Percentiles rank a stretch among this genome's conserved stretches.
phyloP scores from a whole-genome alignment of 2,888 invertebrate genomes.

The Lepidocyrtinus sp. region DNA sequence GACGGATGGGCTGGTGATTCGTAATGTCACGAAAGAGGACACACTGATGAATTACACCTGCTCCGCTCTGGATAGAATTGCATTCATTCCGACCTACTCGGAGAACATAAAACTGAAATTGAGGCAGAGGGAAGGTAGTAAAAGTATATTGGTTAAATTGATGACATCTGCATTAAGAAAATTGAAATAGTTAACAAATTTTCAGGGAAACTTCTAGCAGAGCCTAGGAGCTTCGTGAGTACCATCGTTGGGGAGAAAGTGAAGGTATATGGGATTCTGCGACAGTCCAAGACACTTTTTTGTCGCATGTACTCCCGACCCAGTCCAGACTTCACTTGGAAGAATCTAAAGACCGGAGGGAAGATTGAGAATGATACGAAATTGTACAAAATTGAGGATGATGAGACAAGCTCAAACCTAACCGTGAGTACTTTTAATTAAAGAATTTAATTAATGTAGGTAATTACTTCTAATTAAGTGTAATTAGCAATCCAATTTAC shows the following conservation, averaged over 20 bases:
- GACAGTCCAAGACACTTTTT: slow-evolving; percentile 28
- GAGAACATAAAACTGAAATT: slow-evolving; percentile 14
- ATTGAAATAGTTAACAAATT: too few relatives aligned
- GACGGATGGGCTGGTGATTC: slow-evolving; percentile 43
- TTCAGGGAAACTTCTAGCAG: too few relatives aligned
- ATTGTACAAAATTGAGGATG: slow-evolving; percentile 27
- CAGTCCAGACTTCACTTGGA: slow-evolving; percentile 39
- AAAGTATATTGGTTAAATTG: too few relatives aligned
- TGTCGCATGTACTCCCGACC: slow-evolving; percentile 38
- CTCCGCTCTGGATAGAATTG: slow-evolving; percentile 25
- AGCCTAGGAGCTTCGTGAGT: too few relatives aligned
- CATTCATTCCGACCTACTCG: not conserved
- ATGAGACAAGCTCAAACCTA: slow-evolving; percentile 25
- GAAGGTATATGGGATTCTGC: slow-evolving; percentile 40
- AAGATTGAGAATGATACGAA: not conserved
- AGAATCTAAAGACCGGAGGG: not conserved
- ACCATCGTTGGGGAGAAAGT: slow-evolving; percentile 16
- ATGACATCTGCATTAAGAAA: too few relatives aligned
- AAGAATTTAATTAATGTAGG: not conserved
- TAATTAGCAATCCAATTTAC: not conserved
- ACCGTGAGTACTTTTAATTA: slow-evolving; percentile 3
- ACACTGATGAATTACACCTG: slow-evolving; percentile 34
- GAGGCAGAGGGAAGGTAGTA: slow-evolving; percentile 28
- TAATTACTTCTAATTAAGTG: not conserved
- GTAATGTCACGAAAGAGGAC: slow-evolving; percentile 41